Evolutionary conservation across 64 coral and sea anemone species (phyloP).

Genomic region (Cladopsammia gracilis): DNA sequence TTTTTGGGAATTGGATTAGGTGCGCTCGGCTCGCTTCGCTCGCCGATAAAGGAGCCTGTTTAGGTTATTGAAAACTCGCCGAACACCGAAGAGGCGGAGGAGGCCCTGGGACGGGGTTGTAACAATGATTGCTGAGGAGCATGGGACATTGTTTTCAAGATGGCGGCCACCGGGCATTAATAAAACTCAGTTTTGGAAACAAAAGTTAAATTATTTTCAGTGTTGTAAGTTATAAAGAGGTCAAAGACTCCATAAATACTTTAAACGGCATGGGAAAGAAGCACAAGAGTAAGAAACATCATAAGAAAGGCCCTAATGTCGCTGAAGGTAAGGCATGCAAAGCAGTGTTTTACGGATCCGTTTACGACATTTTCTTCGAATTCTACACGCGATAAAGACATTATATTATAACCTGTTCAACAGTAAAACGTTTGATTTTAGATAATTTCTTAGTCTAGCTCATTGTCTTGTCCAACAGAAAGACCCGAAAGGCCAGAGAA

Average conservation of each 20-base stretch:
- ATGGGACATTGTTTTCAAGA: conserved; percentile 38
- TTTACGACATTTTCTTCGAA: too few relatives aligned
- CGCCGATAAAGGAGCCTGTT: too few relatives aligned
- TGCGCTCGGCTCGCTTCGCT: too few relatives aligned
- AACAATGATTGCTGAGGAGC: neutral
- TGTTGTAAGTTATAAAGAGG: neutral
- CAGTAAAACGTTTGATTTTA: neutral
- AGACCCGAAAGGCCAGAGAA: conserved; percentile 65
- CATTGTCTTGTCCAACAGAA: conserved; percentile 15
- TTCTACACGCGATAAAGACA: too few relatives aligned
- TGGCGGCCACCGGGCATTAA: neutral
- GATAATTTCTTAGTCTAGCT: neutral
- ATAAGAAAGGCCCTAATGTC: conserved; percentile 73
- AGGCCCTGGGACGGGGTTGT: neutral
- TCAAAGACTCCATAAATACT: neutral
- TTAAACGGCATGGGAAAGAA: conserved; percentile 83
- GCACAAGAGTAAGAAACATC: conserved; percentile 93
- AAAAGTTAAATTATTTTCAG: neutral
- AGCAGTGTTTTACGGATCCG: neutral
- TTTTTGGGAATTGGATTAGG: too few relatives aligned
- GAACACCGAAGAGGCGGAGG: neutral
- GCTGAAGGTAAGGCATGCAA: conserved; percentile 58
- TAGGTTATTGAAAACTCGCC: too few relatives aligned
- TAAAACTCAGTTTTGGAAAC: neutral
- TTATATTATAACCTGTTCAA: too few relatives aligned